Evolutionary conservation across 2,797 vertebrate genomes (phyloP).

Genomic region (Hafferia zeledoni): DNA sequence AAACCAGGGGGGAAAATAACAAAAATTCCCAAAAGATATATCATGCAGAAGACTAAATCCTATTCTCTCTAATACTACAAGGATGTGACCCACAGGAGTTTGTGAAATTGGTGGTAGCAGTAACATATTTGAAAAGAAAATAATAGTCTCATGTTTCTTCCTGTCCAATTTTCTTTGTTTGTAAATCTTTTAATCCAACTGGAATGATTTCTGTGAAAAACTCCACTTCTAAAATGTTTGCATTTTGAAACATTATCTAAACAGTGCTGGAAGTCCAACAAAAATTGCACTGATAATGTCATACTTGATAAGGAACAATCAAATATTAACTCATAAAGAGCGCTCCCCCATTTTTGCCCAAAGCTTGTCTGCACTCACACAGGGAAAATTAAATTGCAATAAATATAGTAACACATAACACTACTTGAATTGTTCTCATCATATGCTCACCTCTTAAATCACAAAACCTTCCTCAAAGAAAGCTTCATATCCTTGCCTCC

Average conservation of each 20-base stretch:
- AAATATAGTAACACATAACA: neutral
- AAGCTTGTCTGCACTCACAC: neutral
- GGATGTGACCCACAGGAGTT: neutral
- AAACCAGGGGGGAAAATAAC: neutral
- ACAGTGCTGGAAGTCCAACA: neutral
- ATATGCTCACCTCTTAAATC: neutral
- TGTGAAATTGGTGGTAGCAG: neutral
- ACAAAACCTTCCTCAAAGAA: neutral
- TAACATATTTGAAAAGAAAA: neutral
- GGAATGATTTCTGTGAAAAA: neutral
- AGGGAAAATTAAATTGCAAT: neutral
- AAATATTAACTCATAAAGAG: neutral
- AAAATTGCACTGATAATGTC: neutral
- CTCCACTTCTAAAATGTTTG: neutral
- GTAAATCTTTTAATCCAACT: conserved; percentile 15
- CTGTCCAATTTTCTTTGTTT: neutral
- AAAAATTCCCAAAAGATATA: fast-evolving
- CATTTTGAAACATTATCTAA: neutral
- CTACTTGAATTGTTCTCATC: neutral
- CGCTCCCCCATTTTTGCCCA: neutral
- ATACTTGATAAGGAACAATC: neutral
- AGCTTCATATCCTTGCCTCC: neutral
- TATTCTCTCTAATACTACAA: neutral
- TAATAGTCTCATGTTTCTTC: neutral
- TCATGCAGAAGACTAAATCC: neutral